Conservation (phyloP, 2,113 vertebrate genomes). For the Pangasianodon gigas region DNA sequence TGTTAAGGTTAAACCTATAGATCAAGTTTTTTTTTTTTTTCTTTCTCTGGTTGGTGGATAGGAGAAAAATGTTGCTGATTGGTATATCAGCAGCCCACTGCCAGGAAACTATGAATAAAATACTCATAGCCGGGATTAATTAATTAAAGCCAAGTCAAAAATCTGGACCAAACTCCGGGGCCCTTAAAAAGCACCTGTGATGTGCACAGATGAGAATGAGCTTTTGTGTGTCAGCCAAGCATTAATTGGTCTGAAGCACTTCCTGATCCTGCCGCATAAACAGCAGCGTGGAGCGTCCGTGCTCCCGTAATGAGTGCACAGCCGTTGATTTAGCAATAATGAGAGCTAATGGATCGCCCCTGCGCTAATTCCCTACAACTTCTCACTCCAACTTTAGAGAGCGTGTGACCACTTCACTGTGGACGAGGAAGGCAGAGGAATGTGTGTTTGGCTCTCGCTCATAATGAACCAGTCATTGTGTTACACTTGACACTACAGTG, state of each 20-base stretch:
- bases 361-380: conserved; percentile 50
- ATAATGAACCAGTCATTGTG: background rate
- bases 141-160: background rate
- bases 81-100: background rate
- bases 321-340: conserved; percentile 53
- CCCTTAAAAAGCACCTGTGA: conserved; percentile 54
- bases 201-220: conserved; percentile 23
- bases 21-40: no score
- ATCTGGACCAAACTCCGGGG: background rate
- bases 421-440: background rate
- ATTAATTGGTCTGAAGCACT: conserved; percentile 57
- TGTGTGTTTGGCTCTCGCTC: background rate
- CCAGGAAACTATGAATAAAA: background rate
- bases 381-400: conserved; percentile 48
- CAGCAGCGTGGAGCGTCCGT: conserved; percentile 35
- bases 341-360: conserved; percentile 52
- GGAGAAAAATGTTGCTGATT: background rate
- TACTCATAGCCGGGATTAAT: background rate
- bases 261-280: conserved; percentile 42
- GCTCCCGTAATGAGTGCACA: conserved; percentile 29
- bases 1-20: no score
- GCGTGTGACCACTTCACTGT: conserved; percentile 3
- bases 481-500: background rate
- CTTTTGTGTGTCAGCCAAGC: conserved; percentile 44
- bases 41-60: background rate